A percentile compares a stretch with the other conserved stretches of the same genome.
These are phyloP conservation scores for Strigamia transsilvanica DNA, from an alignment of 2,888 invertebrate genomes.

Conservation along the genomic window DNA sequence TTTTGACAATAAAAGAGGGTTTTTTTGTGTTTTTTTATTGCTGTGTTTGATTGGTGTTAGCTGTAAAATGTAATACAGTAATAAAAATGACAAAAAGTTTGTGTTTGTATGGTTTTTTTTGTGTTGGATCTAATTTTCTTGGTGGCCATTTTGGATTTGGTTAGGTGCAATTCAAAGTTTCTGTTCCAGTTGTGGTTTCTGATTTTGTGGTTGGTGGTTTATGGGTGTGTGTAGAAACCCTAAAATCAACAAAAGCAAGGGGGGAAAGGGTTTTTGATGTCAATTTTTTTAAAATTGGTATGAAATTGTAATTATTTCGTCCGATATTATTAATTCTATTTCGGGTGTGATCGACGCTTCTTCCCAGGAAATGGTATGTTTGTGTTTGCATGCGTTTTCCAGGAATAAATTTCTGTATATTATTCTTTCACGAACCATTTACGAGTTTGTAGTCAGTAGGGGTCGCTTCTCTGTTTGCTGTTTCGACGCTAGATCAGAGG, in stretches of 20 bases:
- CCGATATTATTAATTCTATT: background rate
- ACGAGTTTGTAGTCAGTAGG: background rate
- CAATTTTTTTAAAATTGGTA: too few relatives aligned
- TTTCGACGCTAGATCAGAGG: constrained; percentile 6
- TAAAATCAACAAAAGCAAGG: too few relatives aligned
- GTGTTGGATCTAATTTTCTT: too few relatives aligned
- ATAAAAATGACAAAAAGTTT: background rate
- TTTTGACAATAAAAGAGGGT: background rate
- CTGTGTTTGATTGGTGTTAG: background rate
- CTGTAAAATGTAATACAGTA: background rate
- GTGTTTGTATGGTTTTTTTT: too few relatives aligned
- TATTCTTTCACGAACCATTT: constrained; percentile 12
- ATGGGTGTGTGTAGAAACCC: too few relatives aligned
- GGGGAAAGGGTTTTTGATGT: too few relatives aligned
- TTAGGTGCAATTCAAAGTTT: background rate
- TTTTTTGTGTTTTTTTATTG: background rate
- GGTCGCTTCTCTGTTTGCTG: constrained; percentile 5
- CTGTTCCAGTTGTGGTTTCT: background rate
- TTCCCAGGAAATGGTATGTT: constrained; percentile 22
- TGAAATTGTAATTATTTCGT: too few relatives aligned
- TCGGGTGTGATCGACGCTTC: background rate
- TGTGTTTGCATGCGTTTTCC: constrained; percentile 26
- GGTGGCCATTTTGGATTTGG: too few relatives aligned
- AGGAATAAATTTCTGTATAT: constrained; percentile 30
- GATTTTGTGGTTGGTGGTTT: too few relatives aligned